Evolutionary conservation across 2,113 vertebrate genomes (phyloP), one percentile per base, ranked within the genome.

Genomic region (Eulemur rufifrons): DNA sequence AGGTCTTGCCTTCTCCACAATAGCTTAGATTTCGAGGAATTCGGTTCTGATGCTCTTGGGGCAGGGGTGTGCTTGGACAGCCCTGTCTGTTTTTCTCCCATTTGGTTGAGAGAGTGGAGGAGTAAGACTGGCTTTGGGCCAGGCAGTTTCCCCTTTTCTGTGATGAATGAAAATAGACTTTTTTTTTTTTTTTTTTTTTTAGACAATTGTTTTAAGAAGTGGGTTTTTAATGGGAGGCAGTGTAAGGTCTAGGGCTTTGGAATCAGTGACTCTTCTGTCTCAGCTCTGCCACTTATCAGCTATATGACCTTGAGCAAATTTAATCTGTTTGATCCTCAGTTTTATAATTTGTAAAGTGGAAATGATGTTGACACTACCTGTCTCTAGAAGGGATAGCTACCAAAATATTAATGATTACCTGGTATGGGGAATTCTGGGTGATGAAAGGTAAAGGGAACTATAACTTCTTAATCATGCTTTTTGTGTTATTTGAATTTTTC

Each of bases 391-490:
- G 42, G 32, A 29, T 89, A 37, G 71, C 63, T 91, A 78, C 86
- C 56, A 87, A 86, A 56, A 39, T 82, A 86, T 59, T 68, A 87
- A 47, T 64, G 64, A 88, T 74, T 74, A 61, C 37, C 6, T 90
- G 39, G 45, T 15, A 9, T 52, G 29, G 50, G 42, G 10, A 77
- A 74, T 86, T 94, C 84, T 92, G 59, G 52, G 20, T 92, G 29
- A 91, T 50, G 74, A 88, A 86, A 7, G 18, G 23, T 76, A 85
- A 86, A 85, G 52, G 82, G 61, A 89, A 73, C 69, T 87, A 4
- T 61, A 93, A 61, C 52, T 95, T 93, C 63, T 93, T 84, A 86
- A 96, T 59, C n/a, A 81, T 95, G 18, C 63, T 91, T 96, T 90
- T 63, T 73, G 15, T 94, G 66, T 94, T 59, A 81, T 34, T 94